Evolutionary conservation across 2,888 invertebrate genomes (phyloP), one percentile per base, ranked within the genome.

Genomic region (Meandrusa payeni): DNA sequence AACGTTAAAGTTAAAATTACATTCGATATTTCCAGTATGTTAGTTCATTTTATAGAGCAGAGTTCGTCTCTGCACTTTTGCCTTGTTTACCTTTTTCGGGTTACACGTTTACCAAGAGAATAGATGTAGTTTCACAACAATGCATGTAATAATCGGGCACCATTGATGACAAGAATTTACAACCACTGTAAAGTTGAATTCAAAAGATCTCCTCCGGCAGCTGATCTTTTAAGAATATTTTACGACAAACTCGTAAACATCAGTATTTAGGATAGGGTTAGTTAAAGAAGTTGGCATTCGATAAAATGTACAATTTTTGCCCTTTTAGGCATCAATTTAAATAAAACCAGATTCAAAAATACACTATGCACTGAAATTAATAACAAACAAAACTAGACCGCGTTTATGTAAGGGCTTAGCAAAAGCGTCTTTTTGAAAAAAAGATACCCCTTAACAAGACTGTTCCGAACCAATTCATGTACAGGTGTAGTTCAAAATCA

Each of bases 141-240:
- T 65, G 57, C 61, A 37, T 43, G 48, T 59, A 53, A 78, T 82
- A 73, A 82, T 79, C 37, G 71, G n/a, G 23, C 24, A 20, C 52
- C 50, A 59, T 72, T 76, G 60, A 68, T 52, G 48, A 49, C 13
- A 41, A 54, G 55, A 44, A 56, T 64, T 68, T 76, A 74, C 57
- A 60, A 55, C 59, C 50, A 50, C 61, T 67, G 73, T 75, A 77
- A 76, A 75, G 19, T 50, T 58, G 45, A 7, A 26, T 15, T 45
- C 46, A 49, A 53, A 33, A 33, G 39, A 17, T 23, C 22, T 33
- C 22, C 12, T 32, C 12, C 6, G 22, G 39, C 44, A 33, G 39
- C 33, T 33, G 39, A 33, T 12, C 17, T 9, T 17, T 33, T 22
- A 15, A 17, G 4, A n/a, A 6, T 19, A 9, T 10, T 9, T 13